A percentile compares a stretch with the other conserved stretches of the same genome.
These are phyloP conservation scores for Dryoscopus gambensis DNA, from an alignment of 2,113 vertebrate genomes.

Conservation along the genomic window DNA sequence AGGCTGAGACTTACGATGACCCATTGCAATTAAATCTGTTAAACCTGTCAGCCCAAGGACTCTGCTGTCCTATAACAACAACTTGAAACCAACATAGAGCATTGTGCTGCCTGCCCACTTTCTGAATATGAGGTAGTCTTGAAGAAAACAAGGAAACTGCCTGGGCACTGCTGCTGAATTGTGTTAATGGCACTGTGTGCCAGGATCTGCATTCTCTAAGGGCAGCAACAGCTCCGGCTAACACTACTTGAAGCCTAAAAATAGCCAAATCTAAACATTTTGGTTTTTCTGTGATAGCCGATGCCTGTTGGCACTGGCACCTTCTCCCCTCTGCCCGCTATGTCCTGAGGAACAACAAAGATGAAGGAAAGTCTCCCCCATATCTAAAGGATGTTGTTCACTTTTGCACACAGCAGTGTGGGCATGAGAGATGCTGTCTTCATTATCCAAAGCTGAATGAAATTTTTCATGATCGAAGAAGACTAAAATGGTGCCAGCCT, in stretches of 20 bases:
- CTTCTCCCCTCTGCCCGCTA: not conserved
- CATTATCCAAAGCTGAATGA: not conserved
- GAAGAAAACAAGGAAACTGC: not conserved
- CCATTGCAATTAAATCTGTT: not conserved
- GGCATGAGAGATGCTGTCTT: not conserved
- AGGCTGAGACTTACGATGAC: not conserved
- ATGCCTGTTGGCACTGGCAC: not conserved
- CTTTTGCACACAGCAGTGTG: not conserved
- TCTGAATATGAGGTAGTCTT: not conserved
- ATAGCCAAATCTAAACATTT: fast-evolving
- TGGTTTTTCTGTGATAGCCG: not conserved
- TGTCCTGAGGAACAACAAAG: not conserved
- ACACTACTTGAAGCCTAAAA: not conserved
- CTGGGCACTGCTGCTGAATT: too few relatives aligned
- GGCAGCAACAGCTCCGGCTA: not conserved
- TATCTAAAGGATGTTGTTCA: not conserved
- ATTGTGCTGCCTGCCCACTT: not conserved
- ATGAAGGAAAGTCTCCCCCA: not conserved
- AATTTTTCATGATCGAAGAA: not conserved
- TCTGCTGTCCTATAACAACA: not conserved
- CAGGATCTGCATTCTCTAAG: not conserved
- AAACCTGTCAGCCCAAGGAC: not conserved
- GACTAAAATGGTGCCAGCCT: not conserved
- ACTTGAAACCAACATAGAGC: not conserved
- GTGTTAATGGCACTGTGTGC: not conserved